Conservation (phyloP, 1,140 invertebrate genomes). For the Lysiphlebus fabarum region DNA sequence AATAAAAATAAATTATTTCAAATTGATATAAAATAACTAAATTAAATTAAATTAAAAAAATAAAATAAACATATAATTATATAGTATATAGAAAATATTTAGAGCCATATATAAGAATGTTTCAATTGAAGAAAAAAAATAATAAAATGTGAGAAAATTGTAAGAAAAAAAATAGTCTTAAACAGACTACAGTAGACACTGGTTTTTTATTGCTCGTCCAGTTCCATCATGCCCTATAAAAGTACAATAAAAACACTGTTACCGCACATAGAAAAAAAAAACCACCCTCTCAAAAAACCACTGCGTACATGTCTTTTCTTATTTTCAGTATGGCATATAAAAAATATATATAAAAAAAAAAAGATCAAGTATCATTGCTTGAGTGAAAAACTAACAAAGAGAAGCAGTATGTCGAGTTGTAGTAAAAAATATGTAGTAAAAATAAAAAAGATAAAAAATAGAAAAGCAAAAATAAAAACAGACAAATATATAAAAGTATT, state of each 20-base stretch:
- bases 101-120: no score
- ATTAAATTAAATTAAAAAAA: no score
- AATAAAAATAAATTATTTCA: no score
- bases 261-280: constrained; percentile 32
- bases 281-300: constrained; percentile 38
- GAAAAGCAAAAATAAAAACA: constrained; percentile 2
- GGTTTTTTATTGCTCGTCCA: constrained; percentile 50
- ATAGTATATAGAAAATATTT: no score
- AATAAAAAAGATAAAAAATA: constrained; percentile 8
- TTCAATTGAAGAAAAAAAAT: background rate
- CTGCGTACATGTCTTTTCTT: constrained; percentile 34
- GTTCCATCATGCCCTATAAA: constrained; percentile 51
- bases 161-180: no score
- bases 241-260: constrained; percentile 52
- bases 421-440: constrained; percentile 7
- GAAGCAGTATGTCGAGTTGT: constrained; percentile 6
- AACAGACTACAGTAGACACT: constrained; percentile 12
- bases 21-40: no score
- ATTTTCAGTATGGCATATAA: constrained; percentile 10
- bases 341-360: constrained; percentile 10
- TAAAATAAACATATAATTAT: no score
- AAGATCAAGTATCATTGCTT: background rate
- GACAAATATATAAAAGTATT: constrained; percentile 1
- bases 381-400: background rate
- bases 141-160: constrained; percentile 2